phyloP scores from a whole-genome alignment of 2,113 vertebrate species.

The Hippocampus abdominalis region DNA sequence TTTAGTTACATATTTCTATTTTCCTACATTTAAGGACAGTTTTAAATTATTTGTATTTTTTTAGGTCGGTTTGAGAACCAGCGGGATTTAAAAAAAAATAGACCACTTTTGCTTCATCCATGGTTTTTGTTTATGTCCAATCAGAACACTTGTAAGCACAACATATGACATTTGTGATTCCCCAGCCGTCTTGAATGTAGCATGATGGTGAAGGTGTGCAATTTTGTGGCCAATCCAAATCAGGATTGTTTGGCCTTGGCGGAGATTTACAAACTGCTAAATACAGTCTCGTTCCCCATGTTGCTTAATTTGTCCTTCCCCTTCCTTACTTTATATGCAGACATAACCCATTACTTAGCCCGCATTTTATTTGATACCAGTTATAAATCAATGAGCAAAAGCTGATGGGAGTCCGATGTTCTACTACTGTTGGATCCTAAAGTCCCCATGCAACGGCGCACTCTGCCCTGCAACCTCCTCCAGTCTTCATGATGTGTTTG shows the following conservation, averaged over 20 bases:
- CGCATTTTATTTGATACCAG: conserved; percentile 26
- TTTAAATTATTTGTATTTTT: not conserved
- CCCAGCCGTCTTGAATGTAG: not conserved
- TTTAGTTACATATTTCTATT: not conserved
- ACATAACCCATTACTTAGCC: conserved; percentile 4
- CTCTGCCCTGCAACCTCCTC: conserved; percentile 3
- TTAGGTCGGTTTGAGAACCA: not conserved
- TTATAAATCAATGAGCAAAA: conserved; percentile 17
- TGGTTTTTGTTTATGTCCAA: not conserved
- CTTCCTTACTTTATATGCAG: conserved; percentile 6
- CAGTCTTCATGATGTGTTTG: conserved; percentile 5
- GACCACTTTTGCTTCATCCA: not conserved
- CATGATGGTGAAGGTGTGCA: too few species aligned
- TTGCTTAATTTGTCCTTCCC: not conserved
- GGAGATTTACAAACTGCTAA: not conserved
- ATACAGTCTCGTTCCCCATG: not conserved
- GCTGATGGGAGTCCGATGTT: conserved; percentile 12
- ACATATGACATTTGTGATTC: not conserved
- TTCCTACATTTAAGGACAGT: not conserved
- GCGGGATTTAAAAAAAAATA: not conserved
- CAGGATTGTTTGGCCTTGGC: not conserved
- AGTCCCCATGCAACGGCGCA: conserved; percentile 25
- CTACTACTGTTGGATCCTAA: conserved; percentile 14
- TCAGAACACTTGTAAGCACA: not conserved
- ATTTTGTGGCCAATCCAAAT: not conserved